Percentiles rank a stretch among this genome's conserved stretches.
Evolutionary conservation across 2,888 invertebrate genomes (phyloP).

Genomic region (Spicauda simplicius): DNA sequence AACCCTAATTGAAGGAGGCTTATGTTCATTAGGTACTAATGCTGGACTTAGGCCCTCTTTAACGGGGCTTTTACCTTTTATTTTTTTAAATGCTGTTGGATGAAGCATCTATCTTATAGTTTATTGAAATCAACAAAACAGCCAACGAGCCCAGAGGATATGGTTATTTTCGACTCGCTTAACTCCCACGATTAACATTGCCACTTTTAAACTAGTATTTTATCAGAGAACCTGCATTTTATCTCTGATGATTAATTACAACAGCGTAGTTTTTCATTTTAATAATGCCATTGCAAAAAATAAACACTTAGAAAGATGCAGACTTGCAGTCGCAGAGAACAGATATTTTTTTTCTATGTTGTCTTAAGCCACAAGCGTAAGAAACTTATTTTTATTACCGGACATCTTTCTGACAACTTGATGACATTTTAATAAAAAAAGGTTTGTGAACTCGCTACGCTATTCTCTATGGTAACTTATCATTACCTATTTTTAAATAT

Average conservation of each 20-base stretch:
- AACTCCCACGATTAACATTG: constrained; percentile 12
- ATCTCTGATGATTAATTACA: constrained; percentile 22
- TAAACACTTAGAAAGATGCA: background rate
- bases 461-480: no score
- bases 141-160: background rate
- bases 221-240: constrained; percentile 21
- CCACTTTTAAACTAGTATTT: constrained; percentile 22
- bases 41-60: no score
- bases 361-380: background rate
- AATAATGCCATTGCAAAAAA: constrained; percentile 1
- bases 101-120: background rate
- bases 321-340: background rate
- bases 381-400: no score
- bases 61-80: no score
- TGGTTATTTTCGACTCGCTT: background rate
- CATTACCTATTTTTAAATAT: no score
- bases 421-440: no score
- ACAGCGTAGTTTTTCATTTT: constrained; percentile 17
- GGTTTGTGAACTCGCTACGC: no score
- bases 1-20: no score
- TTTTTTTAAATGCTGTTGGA: no score
- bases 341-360: background rate
- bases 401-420: no score
- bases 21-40: no score
- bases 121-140: background rate